Percentiles rank a stretch among this genome's conserved stretches.
These are phyloP conservation scores for Limnothrissa miodon DNA, from an alignment of 2,113 vertebrate species.

Conservation along the genomic window DNA sequence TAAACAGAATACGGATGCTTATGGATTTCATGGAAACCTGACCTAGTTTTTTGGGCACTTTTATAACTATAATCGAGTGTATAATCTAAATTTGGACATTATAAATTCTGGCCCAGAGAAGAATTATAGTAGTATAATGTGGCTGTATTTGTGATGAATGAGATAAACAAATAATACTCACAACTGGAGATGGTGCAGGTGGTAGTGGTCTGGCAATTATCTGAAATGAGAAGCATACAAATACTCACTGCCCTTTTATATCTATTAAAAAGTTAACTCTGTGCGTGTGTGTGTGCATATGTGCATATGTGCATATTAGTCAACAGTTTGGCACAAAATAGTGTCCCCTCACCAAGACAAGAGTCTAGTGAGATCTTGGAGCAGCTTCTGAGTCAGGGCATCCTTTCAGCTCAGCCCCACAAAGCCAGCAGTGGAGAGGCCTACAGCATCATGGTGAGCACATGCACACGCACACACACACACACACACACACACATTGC, in stretches of 20 bases:
- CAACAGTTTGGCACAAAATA: slow-evolving; percentile 39
- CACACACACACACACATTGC: neutral
- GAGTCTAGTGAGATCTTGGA: slow-evolving; percentile 80
- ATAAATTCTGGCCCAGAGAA: too few species aligned
- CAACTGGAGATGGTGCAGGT: too few species aligned
- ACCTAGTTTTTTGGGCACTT: neutral
- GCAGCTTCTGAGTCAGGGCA: slow-evolving; percentile 79
- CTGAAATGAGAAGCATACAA: too few species aligned
- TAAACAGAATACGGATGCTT: neutral
- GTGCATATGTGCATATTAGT: slow-evolving; percentile 25
- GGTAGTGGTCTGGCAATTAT: too few species aligned
- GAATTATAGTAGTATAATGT: too few species aligned
- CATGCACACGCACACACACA: neutral
- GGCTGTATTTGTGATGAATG: too few species aligned
- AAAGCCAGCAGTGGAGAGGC: slow-evolving; percentile 61
- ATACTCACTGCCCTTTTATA: too few species aligned
- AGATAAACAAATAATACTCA: too few species aligned
- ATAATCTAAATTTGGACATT: too few species aligned
- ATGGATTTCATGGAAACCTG: neutral
- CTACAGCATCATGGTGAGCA: slow-evolving; percentile 72
- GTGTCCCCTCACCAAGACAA: slow-evolving; percentile 51
- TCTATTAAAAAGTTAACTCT: too few species aligned
- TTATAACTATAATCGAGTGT: neutral
- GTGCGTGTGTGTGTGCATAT: slow-evolving; percentile 7
- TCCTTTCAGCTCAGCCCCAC: slow-evolving; percentile 70